These are phyloP conservation scores for Megaptera novaeangliae DNA, from an alignment of 2,113 vertebrate genomes.

Conservation along the genomic window DNA sequence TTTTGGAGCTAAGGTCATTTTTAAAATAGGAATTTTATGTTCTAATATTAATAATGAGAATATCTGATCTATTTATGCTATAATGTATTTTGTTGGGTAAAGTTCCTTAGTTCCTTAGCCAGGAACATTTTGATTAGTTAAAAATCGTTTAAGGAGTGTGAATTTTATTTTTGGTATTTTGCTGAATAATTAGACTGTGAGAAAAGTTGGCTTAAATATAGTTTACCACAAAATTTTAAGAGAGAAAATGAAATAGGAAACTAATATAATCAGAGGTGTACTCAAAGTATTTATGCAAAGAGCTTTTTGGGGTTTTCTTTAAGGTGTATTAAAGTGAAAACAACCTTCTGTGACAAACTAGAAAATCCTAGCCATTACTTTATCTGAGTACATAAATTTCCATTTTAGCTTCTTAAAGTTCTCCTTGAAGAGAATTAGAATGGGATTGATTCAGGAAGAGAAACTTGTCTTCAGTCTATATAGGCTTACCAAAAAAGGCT, in stretches of 20 bases:
- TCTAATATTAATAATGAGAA: not conserved
- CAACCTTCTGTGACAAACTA: not conserved
- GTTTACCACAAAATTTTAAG: not conserved
- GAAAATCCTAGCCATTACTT: not conserved
- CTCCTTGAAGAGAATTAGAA: not conserved
- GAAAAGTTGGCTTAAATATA: not conserved
- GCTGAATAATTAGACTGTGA: not conserved
- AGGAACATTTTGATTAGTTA: not conserved
- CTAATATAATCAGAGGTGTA: not conserved
- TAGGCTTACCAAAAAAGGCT: not conserved
- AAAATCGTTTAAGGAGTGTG: not conserved
- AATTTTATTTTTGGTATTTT: conserved; percentile 11
- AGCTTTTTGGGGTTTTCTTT: not conserved
- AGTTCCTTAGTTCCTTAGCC: not conserved
- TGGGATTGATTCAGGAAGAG: not conserved
- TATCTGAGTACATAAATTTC: not conserved
- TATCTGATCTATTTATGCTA: not conserved
- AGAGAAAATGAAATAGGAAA: conserved; percentile 16
- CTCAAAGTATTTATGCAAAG: not conserved
- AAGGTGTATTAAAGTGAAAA: not conserved
- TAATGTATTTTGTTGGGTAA: not conserved
- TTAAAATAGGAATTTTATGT: conserved; percentile 22
- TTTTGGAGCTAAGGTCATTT: not conserved
- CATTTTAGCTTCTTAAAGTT: not conserved
- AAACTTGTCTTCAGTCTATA: not conserved